Conservation (phyloP, 2,888 invertebrate species). For the Pseudolycoriella hygida region DNA sequence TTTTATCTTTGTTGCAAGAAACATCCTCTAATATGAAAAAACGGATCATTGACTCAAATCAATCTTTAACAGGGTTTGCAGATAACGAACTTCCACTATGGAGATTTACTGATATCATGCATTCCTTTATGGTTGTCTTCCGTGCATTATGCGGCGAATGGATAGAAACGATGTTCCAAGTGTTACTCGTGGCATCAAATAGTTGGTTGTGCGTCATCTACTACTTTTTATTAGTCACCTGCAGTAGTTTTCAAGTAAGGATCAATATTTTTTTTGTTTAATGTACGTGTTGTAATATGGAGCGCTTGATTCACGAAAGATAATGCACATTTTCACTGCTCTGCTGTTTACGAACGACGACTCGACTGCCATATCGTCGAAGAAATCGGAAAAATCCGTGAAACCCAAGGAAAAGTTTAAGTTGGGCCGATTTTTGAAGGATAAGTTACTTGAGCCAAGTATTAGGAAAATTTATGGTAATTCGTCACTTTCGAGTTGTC, state of each 20-base stretch:
- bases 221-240: background rate
- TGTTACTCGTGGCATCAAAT: background rate
- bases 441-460: slow-evolving; percentile 4
- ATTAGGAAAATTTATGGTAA: slow-evolving; percentile 3
- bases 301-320: background rate
- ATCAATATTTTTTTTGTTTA: too few relatives aligned
- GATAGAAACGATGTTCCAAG: slow-evolving; percentile 1
- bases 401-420: slow-evolving; percentile 1
- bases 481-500: too few relatives aligned
- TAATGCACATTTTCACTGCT: slow-evolving; percentile 4
- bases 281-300: background rate
- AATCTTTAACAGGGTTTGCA: too few relatives aligned
- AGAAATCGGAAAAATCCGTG: background rate
- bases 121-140: slow-evolving; percentile 4
- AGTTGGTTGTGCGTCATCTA: background rate
- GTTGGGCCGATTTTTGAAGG: slow-evolving; percentile 2
- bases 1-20: too few relatives aligned
- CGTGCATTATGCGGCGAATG: slow-evolving; percentile 3
- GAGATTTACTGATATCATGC: slow-evolving; percentile 3
- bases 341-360: slow-evolving; percentile 4
- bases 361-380: background rate
- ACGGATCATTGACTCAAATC: too few relatives aligned
- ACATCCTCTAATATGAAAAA: too few relatives aligned
- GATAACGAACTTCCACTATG: background rate
- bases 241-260: slow-evolving; percentile 3